A percentile compares a stretch with the other conserved stretches of the same genome.
These are phyloP conservation scores for Eidolon dupreanum DNA, from an alignment of 2,797 vertebrate species.

Conservation along the genomic window DNA sequence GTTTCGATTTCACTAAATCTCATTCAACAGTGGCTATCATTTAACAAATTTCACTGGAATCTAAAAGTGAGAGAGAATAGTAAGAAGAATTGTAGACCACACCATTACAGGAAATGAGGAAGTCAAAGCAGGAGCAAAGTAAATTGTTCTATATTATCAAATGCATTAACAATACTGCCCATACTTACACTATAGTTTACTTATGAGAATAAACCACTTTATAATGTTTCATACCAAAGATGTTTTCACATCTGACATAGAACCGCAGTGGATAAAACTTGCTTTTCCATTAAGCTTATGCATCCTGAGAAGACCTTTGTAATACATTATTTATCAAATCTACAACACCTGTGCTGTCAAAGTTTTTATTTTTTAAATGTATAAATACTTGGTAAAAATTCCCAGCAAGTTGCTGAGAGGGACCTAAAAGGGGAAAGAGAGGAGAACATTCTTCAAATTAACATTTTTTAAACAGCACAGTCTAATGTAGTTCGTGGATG, in stretches of 20 bases:
- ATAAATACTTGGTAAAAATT: slow-evolving; percentile 25
- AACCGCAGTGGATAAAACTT: slow-evolving; percentile 52
- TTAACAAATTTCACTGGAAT: slow-evolving; percentile 55
- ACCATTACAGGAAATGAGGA: slow-evolving; percentile 67
- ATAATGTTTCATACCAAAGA: slow-evolving; percentile 37
- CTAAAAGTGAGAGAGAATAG: neutral
- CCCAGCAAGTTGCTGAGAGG: neutral
- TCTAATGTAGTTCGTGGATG: neutral
- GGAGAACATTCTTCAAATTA: neutral
- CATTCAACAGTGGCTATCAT: neutral
- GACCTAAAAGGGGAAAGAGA: neutral
- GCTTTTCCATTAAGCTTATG: slow-evolving; percentile 51
- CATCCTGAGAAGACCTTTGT: slow-evolving; percentile 52
- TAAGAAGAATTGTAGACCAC: neutral
- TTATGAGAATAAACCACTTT: slow-evolving; percentile 70
- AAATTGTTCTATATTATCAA: slow-evolving; percentile 31
- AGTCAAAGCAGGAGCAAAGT: slow-evolving; percentile 60
- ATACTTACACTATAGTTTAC: slow-evolving; percentile 29
- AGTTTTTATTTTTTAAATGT: slow-evolving; percentile 33
- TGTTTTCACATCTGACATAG: slow-evolving; percentile 61
- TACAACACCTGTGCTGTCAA: slow-evolving; percentile 30
- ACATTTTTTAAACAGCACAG: neutral
- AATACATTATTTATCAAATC: neutral
- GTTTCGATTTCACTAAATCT: neutral
- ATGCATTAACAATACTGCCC: slow-evolving; percentile 53